Percentiles rank a stretch among this genome's conserved stretches.
phyloP scores from a whole-genome alignment of 2,113 vertebrate genomes.

The Takifugu bimaculatus region DNA sequence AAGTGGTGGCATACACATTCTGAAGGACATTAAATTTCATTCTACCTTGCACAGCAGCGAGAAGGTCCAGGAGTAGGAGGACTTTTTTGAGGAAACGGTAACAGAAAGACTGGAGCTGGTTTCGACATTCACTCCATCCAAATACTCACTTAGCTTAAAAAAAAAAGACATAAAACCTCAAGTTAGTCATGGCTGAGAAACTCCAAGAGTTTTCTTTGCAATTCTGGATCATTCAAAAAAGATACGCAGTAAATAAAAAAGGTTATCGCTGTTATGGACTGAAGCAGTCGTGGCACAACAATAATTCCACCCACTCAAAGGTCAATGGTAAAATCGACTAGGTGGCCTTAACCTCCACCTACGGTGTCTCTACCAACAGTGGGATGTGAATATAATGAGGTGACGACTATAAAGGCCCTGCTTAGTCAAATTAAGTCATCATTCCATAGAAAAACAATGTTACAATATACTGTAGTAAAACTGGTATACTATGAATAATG shows the following conservation, averaged over 20 bases:
- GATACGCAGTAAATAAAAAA: too few species aligned
- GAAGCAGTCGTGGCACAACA: too few species aligned
- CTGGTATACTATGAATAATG: background rate
- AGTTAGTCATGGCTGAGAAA: too few species aligned
- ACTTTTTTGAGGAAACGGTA: slow-evolving; percentile 95
- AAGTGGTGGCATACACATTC: background rate
- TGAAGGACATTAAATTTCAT: background rate
- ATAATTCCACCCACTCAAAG: too few species aligned
- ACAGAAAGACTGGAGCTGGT: slow-evolving; percentile 89
- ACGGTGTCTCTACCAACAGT: background rate
- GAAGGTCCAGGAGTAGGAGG: slow-evolving; percentile 93
- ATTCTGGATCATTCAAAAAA: too few species aligned
- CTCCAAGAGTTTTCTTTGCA: too few species aligned
- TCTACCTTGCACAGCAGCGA: slow-evolving; percentile 94
- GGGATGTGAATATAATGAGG: too few species aligned
- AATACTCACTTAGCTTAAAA: slow-evolving; percentile 87
- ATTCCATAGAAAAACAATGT: too few species aligned
- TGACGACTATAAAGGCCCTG: too few species aligned
- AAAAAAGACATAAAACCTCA: background rate
- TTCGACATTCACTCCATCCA: slow-evolving; percentile 92
- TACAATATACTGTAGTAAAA: background rate
- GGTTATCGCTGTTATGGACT: too few species aligned
- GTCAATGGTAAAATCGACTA: too few species aligned
- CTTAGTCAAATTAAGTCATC: too few species aligned
- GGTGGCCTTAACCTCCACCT: background rate